Conservation (phyloP, 2,888 invertebrate genomes). For the Ennomos quercinarius region DNA sequence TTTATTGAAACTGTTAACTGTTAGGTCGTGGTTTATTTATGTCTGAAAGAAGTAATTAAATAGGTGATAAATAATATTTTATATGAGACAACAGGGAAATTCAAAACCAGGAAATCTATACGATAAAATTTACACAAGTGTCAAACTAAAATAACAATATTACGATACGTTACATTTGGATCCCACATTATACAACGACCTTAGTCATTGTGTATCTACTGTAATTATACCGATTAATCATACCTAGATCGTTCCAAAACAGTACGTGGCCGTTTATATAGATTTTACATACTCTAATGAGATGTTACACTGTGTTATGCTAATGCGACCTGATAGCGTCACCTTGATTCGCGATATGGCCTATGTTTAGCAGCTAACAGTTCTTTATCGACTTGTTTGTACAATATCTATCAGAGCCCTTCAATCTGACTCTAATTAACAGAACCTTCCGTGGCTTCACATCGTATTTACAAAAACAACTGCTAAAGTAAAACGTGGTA, state of each 20-base stretch:
- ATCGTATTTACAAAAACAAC: conserved; percentile 5
- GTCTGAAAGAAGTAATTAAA: too few relatives aligned
- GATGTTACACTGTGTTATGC: conserved; percentile 16
- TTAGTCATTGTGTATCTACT: conserved; percentile 1
- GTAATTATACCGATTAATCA: too few relatives aligned
- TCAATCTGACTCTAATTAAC: conserved; percentile 6
- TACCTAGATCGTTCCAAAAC: too few relatives aligned
- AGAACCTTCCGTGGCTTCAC: conserved; percentile 5
- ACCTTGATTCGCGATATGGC: conserved; percentile 13
- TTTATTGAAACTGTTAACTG: too few relatives aligned
- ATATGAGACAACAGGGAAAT: too few relatives aligned
- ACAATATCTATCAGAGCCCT: conserved; percentile 3
- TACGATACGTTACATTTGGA: neutral
- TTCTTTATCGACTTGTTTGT: conserved; percentile 12
- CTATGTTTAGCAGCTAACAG: neutral
- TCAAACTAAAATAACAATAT: neutral
- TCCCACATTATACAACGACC: conserved; percentile 8
- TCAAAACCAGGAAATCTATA: conserved; percentile 7
- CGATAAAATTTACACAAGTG: conserved; percentile 18
- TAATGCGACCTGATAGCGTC: conserved; percentile 14
- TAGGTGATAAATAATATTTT: too few relatives aligned
- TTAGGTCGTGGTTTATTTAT: too few relatives aligned
- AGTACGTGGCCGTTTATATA: too few relatives aligned
- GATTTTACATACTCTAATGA: too few relatives aligned
- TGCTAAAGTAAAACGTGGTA: conserved; percentile 3